phyloP scores from a whole-genome alignment of 2,888 invertebrate genomes.

The Maniola hyperantus region DNA sequence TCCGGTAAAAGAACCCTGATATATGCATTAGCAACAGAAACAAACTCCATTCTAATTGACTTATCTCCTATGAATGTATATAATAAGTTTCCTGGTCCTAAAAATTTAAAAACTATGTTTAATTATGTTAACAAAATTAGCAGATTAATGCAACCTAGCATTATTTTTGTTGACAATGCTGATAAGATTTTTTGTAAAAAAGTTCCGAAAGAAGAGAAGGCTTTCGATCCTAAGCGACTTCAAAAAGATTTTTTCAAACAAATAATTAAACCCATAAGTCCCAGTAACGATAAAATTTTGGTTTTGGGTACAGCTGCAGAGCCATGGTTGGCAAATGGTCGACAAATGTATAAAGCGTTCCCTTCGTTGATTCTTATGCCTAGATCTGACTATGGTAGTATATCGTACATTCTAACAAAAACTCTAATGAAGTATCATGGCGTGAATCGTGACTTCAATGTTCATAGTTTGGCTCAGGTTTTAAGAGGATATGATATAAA shows the following conservation, averaged over 20 bases:
- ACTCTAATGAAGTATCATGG: slow-evolving; percentile 83
- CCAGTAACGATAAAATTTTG: slow-evolving; percentile 84
- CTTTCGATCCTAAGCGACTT: slow-evolving; percentile 86
- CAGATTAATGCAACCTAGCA: slow-evolving; percentile 86
- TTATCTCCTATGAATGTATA: slow-evolving; percentile 86
- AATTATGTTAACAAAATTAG: slow-evolving; percentile 86
- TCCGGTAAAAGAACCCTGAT: slow-evolving; percentile 88
- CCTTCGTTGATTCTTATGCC: slow-evolving; percentile 82
- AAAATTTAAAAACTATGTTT: slow-evolving; percentile 85
- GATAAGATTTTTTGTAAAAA: slow-evolving; percentile 87
- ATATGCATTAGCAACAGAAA: slow-evolving; percentile 89
- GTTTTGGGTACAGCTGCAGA: slow-evolving; percentile 86
- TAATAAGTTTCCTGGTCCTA: slow-evolving; percentile 86
- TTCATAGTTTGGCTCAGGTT: slow-evolving; percentile 80
- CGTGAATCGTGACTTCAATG: slow-evolving; percentile 82
- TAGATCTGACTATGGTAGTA: slow-evolving; percentile 83
- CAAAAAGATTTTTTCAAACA: slow-evolving; percentile 86
- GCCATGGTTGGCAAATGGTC: slow-evolving; percentile 84
- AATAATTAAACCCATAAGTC: slow-evolving; percentile 85
- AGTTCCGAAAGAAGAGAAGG: slow-evolving; percentile 84
- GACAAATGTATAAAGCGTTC: slow-evolving; percentile 79
- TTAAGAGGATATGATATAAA: slow-evolving; percentile 80
- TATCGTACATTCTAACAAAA: slow-evolving; percentile 79
- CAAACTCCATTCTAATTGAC: slow-evolving; percentile 89
- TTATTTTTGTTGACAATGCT: slow-evolving; percentile 86